Evolutionary conservation across 2,797 vertebrate species (phyloP).

Genomic region (Pipistrellus nathusii): DNA sequence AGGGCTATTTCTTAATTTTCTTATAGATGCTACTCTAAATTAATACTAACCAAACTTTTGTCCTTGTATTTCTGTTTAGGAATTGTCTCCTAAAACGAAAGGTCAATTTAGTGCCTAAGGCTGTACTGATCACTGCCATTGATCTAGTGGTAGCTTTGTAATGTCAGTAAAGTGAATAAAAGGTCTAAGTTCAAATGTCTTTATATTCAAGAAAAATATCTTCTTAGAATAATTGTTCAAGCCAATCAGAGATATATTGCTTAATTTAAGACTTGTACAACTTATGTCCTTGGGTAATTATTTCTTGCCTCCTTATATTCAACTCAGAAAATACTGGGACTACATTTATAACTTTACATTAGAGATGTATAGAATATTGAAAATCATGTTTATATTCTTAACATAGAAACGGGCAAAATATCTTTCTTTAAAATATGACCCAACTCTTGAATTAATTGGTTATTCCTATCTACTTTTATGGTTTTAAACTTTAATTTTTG

Average conservation of each 20-base stretch:
- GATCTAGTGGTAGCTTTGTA: background rate
- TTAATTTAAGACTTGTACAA: conserved; percentile 25
- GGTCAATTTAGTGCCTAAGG: background rate
- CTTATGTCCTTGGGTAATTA: background rate
- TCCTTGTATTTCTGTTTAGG: background rate
- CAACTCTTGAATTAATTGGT: conserved; percentile 25
- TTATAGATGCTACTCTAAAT: background rate
- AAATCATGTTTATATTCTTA: background rate
- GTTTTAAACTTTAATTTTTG: background rate
- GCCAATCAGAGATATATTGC: background rate
- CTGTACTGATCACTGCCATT: background rate
- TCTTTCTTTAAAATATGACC: background rate
- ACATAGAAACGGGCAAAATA: background rate
- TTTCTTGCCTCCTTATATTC: background rate
- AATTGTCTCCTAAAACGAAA: background rate
- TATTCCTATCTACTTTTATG: conserved; percentile 41
- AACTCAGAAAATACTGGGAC: background rate
- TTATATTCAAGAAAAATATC: background rate
- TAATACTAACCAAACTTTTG: background rate
- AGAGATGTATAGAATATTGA: background rate
- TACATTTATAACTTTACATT: conserved; percentile 22
- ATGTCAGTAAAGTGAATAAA: background rate
- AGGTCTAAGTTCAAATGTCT: background rate
- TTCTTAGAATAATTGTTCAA: background rate
- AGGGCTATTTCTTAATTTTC: background rate